Conservation (phyloP, 1,140 invertebrate genomes). For the Aleiodes sp. region DNA sequence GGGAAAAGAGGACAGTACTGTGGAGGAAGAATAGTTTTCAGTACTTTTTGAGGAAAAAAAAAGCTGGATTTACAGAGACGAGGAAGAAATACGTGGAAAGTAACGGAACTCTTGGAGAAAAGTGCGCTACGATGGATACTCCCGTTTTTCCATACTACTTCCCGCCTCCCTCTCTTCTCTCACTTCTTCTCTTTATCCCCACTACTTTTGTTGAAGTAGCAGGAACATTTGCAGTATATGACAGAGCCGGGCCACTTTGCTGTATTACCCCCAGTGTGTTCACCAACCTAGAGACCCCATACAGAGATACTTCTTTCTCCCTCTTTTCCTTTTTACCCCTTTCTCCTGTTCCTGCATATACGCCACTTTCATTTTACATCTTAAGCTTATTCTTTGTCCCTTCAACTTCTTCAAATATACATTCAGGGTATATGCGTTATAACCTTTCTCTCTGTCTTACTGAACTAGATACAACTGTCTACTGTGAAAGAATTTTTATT, state of each 20-base stretch:
- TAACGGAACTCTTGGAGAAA: constrained; percentile 6
- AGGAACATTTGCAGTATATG: background rate
- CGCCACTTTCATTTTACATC: background rate
- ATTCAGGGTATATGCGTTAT: background rate
- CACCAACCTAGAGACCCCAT: constrained; percentile 1
- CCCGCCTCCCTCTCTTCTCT: background rate
- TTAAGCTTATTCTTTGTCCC: background rate
- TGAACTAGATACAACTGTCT: background rate
- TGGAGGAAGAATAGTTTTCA: background rate
- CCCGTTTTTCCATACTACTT: constrained; percentile 6
- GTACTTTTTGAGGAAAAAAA: background rate
- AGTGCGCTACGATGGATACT: background rate
- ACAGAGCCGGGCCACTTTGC: constrained; percentile 1
- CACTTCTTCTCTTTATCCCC: background rate
- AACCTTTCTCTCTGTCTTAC: background rate
- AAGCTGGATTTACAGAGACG: background rate
- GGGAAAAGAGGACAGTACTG: background rate
- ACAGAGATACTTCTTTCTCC: background rate
- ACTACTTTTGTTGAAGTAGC: background rate
- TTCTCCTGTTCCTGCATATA: background rate
- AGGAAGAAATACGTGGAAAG: constrained; percentile 7
- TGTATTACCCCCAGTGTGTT: constrained; percentile 7
- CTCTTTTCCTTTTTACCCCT: background rate
- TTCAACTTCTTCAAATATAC: constrained; percentile 9
- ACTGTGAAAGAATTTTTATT: background rate